A percentile compares a stretch with the other conserved stretches of the same genome.
These are phyloP conservation scores for Pocillopora damicornis DNA, from an alignment of 64 coral and sea anemone species.

Conservation along the genomic window DNA sequence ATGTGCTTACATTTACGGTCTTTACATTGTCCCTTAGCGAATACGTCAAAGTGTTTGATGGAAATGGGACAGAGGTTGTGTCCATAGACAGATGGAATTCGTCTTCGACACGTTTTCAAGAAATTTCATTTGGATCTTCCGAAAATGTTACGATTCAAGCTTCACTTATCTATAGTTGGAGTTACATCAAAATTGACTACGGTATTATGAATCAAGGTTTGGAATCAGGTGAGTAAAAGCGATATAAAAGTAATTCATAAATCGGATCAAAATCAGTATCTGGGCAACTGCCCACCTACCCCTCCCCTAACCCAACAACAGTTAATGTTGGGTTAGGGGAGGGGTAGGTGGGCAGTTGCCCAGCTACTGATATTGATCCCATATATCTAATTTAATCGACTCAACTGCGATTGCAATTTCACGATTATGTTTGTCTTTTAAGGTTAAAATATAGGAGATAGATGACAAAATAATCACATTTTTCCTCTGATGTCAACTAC, in stretches of 20 bases:
- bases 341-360: too few relatives aligned
- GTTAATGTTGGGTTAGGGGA: too few relatives aligned
- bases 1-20: neutral
- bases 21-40: neutral
- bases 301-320: too few relatives aligned
- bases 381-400: too few relatives aligned
- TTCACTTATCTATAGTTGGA: neutral
- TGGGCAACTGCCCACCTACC: too few relatives aligned
- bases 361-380: too few relatives aligned
- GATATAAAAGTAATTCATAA: neutral
- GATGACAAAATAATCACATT: too few relatives aligned
- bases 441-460: too few relatives aligned
- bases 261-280: too few relatives aligned
- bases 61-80: neutral
- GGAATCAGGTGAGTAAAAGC: neutral
- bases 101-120: neutral
- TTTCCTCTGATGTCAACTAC: too few relatives aligned
- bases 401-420: too few relatives aligned
- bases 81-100: neutral
- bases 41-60: neutral
- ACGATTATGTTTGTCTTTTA: too few relatives aligned
- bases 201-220: neutral
- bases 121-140: constrained; percentile 2
- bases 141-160: constrained; percentile 1
- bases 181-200: neutral